phyloP scores from a whole-genome alignment of 1,140 invertebrate genomes.

The Brachionus koreanus region DNA sequence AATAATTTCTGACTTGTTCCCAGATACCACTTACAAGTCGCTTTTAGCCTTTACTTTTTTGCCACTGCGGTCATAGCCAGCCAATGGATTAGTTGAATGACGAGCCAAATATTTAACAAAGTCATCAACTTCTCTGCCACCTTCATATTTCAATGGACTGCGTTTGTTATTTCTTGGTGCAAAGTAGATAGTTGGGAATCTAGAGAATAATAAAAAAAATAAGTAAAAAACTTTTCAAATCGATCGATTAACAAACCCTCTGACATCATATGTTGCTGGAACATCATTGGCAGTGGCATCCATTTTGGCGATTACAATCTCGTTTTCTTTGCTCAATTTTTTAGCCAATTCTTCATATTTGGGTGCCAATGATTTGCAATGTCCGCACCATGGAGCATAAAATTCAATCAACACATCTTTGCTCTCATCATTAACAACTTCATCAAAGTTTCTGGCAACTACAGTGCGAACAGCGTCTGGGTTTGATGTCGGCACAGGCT shows the following conservation, averaged over 20 bases:
- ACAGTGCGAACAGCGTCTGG: slow-evolving; percentile 79
- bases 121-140: slow-evolving; percentile 86
- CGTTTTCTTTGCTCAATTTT: slow-evolving; percentile 74
- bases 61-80: slow-evolving; percentile 80
- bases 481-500: slow-evolving; percentile 80
- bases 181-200: slow-evolving; percentile 95
- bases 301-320: slow-evolving; percentile 87
- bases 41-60: slow-evolving; percentile 67
- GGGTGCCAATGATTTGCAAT: slow-evolving; percentile 87
- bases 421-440: slow-evolving; percentile 81
- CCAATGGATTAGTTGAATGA: slow-evolving; percentile 80
- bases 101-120: slow-evolving; percentile 94
- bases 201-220: not conserved
- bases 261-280: slow-evolving; percentile 81
- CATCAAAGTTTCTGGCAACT: slow-evolving; percentile 93
- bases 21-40: not conserved
- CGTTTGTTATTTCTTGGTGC: slow-evolving; percentile 76
- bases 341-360: slow-evolving; percentile 87
- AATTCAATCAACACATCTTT: slow-evolving; percentile 95
- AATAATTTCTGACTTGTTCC: not conserved
- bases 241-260: slow-evolving; percentile 63
- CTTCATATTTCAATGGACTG: slow-evolving; percentile 83
- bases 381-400: slow-evolving; percentile 98
- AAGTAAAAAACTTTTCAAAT: not conserved
- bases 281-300: slow-evolving; percentile 98